Evolutionary conservation across 2,113 vertebrate genomes (phyloP).

Genomic region (Malurus elegans): DNA sequence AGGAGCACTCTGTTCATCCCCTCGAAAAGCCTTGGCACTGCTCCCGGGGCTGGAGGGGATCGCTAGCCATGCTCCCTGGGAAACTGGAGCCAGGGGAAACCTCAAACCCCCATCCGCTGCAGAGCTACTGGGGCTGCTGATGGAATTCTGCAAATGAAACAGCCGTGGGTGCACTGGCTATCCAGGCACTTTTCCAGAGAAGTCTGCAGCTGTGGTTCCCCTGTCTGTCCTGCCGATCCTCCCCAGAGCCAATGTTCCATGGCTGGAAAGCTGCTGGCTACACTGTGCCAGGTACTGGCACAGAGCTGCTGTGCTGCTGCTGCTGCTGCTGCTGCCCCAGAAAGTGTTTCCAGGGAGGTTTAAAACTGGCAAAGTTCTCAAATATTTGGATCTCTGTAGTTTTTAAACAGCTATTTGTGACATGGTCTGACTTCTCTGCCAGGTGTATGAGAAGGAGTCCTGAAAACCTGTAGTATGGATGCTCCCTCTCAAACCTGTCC

Average conservation of each 20-base stretch:
- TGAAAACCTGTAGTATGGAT: fast-evolving
- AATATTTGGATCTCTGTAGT: neutral
- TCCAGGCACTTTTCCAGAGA: neutral
- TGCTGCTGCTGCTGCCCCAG: neutral
- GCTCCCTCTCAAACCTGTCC: neutral
- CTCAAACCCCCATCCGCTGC: fast-evolving
- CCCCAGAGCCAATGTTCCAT: fast-evolving
- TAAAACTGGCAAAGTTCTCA: neutral
- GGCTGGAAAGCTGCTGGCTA: neutral
- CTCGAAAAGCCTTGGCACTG: fast-evolving
- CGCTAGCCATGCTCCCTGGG: fast-evolving
- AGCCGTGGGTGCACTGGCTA: fast-evolving
- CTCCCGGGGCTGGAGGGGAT: fast-evolving
- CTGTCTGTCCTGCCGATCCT: fast-evolving
- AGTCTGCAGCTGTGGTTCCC: neutral
- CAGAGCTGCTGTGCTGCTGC: neutral
- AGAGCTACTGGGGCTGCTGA: neutral
- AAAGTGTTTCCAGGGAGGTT: fast-evolving
- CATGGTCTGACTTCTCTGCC: fast-evolving
- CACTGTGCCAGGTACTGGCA: fast-evolving
- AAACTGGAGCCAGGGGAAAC: fast-evolving
- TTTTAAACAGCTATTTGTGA: neutral
- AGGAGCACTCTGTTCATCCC: fast-evolving
- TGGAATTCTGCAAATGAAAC: fast-evolving
- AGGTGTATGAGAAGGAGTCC: fast-evolving